Base-by-base conservation (phyloP, 2,113 vertebrate species). In the Apteryx mantelli region DNA sequence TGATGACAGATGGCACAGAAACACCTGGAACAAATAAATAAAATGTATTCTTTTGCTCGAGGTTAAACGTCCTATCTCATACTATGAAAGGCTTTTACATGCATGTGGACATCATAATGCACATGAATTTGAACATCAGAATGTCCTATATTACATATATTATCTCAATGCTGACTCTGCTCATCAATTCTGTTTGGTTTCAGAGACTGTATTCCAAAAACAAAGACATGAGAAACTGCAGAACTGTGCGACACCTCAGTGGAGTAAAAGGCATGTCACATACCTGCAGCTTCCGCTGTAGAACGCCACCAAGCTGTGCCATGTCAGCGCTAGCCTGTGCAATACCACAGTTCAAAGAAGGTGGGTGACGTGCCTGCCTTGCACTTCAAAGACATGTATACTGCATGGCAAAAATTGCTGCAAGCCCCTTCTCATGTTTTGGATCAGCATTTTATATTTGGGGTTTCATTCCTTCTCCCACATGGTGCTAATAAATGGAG, bases 261-360 rank as follows among this genome's bases (percentile, higher is more conserved):
- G 66, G 85, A 95, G 80, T 64, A 96, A 40, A 50, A 91, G 85
- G 66, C 81, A 73, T 38, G 81, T 95, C 96, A 93, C 69, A 63
- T 86, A 82, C 92, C 91, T 93, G 77, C 75, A 94, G 85, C 75
- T 91, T 96, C 95, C 86, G 83, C 46, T 28, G 64, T 61, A 75
- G 89, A 95, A 95, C 94, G 93, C 95, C 96, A 97, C 93, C 96
- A 97, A 97, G 96, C 97, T 97, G 93, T 96, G 97, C 89, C 83
- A 74, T 90, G 91, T 98, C 97, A 97, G 79, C 7, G 58, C 78
- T 82, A 32, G 68, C 81, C 95, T 92, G 89, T 94, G 88, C 95
- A 91, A 58, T 84, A 81, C 86, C 89, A 95, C 92, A 42, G 96
- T 97, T 98, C 96, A 97, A 97, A 97, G 96, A 95, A 91, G 68